A percentile compares a stretch with the other conserved stretches of the same genome.
phyloP scores from a whole-genome alignment of 2,113 vertebrate genomes.

The Percina caprodes region DNA sequence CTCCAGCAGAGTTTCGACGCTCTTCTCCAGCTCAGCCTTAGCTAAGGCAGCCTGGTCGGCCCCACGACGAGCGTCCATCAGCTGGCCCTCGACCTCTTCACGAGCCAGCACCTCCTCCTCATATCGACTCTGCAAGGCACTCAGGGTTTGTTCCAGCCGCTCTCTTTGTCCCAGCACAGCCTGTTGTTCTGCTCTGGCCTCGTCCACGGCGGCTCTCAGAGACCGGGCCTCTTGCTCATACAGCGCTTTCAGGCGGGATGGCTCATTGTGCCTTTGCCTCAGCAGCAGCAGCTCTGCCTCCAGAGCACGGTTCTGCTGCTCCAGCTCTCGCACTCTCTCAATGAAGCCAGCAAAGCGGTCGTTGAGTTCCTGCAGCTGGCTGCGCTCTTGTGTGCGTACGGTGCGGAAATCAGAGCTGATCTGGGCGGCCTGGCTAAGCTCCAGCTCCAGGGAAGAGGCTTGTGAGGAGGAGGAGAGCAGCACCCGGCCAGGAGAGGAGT shows the following conservation, averaged over 20 bases:
- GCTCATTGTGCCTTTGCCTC: slow-evolving; percentile 88
- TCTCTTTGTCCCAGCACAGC: slow-evolving; percentile 79
- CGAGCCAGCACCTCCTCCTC: slow-evolving; percentile 74
- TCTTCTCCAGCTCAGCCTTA: slow-evolving; percentile 80
- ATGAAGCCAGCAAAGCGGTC: slow-evolving; percentile 85
- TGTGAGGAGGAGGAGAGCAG: slow-evolving; percentile 68
- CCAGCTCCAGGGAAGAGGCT: slow-evolving; percentile 72
- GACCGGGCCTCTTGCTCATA: slow-evolving; percentile 80
- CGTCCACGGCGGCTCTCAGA: slow-evolving; percentile 81
- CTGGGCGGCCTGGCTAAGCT: slow-evolving; percentile 82
- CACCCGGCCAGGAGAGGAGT: slow-evolving; percentile 75
- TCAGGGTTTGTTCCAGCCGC: slow-evolving; percentile 74
- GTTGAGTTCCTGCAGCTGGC: slow-evolving; percentile 85
- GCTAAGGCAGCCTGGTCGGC: slow-evolving; percentile 76
- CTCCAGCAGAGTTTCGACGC: slow-evolving; percentile 71
- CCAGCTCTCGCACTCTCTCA: slow-evolving; percentile 83
- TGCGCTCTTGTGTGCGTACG: slow-evolving; percentile 77
- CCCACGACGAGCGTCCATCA: slow-evolving; percentile 81
- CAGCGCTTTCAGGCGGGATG: slow-evolving; percentile 84
- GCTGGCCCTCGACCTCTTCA: slow-evolving; percentile 81
- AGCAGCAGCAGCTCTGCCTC: slow-evolving; percentile 71
- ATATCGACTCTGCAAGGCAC: slow-evolving; percentile 72
- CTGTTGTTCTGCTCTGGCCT: slow-evolving; percentile 83
- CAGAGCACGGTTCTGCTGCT: slow-evolving; percentile 81
- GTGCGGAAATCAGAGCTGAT: slow-evolving; percentile 76